A percentile compares a stretch with the other conserved stretches of the same genome.
Conservation (phyloP, 2,797 vertebrate species). For the Xenops minutus region DNA sequence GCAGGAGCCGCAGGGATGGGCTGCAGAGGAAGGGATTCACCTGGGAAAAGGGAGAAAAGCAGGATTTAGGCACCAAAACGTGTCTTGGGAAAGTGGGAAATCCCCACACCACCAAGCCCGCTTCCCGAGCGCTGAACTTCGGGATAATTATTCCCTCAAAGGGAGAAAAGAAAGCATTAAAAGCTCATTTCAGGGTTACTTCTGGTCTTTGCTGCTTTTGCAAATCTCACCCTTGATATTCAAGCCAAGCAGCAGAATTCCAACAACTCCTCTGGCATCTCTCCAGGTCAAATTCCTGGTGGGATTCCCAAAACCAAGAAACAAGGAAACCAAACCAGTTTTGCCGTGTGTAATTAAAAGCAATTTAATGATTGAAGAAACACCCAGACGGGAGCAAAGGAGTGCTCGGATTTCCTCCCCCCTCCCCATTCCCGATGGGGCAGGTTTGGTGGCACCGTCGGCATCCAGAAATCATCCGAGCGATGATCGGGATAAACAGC, state of each 20-base stretch:
- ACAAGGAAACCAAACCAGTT: conserved; percentile 32
- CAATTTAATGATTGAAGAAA: background rate
- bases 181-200: background rate
- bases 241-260: background rate
- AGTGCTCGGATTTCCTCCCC: background rate
- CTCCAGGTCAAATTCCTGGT: background rate
- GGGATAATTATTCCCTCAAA: background rate
- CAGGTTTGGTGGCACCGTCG: rapidly evolving
- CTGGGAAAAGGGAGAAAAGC: background rate
- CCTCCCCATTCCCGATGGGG: rapidly evolving
- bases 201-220: background rate
- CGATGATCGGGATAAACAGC: background rate
- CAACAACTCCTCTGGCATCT: background rate
- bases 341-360: background rate
- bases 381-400: background rate
- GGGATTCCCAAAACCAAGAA: conserved; percentile 1
- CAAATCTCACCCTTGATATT: background rate
- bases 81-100: background rate
- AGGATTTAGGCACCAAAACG: background rate
- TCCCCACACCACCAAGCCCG: background rate
- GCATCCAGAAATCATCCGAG: background rate
- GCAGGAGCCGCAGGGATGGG: rapidly evolving
- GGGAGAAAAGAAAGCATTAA: background rate
- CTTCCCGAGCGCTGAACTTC: rapidly evolving
- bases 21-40: background rate